Evolutionary conservation across 2,113 vertebrate genomes (phyloP).

Genomic region (Oncorhynchus nerka): DNA sequence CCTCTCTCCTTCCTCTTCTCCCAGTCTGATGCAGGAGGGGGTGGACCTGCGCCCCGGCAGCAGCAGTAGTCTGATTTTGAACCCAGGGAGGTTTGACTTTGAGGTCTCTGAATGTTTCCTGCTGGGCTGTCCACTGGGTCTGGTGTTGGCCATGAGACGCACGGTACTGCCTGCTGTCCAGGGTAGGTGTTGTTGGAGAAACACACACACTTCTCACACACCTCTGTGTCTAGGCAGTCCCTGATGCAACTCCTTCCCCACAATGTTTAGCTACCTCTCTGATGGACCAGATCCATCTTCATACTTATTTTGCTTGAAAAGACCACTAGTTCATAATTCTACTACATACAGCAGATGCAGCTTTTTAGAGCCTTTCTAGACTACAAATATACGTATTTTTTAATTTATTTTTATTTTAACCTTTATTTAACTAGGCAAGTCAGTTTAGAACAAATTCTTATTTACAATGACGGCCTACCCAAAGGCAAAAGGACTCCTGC

Average conservation of each 20-base stretch:
- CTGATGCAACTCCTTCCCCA: neutral
- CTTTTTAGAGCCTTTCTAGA: no score
- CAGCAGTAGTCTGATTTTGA: constrained; percentile 75
- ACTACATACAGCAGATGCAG: no score
- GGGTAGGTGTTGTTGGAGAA: constrained; percentile 70
- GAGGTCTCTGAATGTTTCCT: constrained; percentile 96
- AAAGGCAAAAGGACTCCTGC: no score
- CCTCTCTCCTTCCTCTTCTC: constrained; percentile 11
- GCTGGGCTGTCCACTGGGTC: constrained; percentile 90
- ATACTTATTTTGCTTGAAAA: no score
- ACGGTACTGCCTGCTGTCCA: constrained; percentile 88
- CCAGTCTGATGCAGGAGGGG: constrained; percentile 82
- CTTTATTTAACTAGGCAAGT: no score
- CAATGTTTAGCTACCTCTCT: neutral
- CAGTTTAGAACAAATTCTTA: no score
- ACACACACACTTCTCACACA: neutral
- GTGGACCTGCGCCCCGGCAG: constrained; percentile 70
- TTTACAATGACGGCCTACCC: no score
- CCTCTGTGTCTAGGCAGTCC: neutral
- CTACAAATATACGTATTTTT: no score
- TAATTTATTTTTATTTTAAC: no score
- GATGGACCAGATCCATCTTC: no score
- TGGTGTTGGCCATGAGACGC: constrained; percentile 95
- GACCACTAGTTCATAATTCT: no score
- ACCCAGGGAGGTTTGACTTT: constrained; percentile 88